Evolutionary conservation across 2,888 invertebrate genomes (phyloP).

Genomic region (Diarsia brunnea): DNA sequence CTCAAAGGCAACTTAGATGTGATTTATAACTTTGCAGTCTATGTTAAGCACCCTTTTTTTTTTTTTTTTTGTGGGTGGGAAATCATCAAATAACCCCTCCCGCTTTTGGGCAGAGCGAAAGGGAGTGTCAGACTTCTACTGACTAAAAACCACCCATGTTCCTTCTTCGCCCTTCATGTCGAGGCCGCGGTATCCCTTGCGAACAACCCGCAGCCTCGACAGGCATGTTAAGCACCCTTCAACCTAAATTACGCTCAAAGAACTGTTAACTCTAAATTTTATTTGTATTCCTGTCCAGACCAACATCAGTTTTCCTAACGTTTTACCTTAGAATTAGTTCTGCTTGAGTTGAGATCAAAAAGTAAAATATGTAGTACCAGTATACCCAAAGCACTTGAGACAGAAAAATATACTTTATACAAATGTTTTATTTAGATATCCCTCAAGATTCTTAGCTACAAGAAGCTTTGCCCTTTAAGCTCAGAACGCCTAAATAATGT

Average conservation of each 20-base stretch:
- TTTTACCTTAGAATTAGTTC: not conserved
- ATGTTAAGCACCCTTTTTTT: no score
- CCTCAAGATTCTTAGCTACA: not conserved
- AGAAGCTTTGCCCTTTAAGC: constrained; percentile 13
- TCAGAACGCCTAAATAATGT: constrained; percentile 31
- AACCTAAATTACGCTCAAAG: not conserved
- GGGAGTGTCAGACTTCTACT: no score
- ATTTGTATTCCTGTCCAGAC: not conserved
- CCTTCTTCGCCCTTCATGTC: no score
- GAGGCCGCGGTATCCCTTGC: no score
- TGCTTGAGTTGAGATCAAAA: not conserved
- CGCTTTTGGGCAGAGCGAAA: no score
- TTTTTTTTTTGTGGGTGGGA: no score
- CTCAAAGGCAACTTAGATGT: not conserved
- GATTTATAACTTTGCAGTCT: not conserved
- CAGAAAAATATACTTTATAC: constrained; percentile 2
- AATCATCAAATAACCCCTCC: no score
- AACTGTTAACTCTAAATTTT: not conserved
- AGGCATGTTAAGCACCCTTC: no score
- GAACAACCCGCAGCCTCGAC: no score
- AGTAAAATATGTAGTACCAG: not conserved
- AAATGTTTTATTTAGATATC: constrained; percentile 10
- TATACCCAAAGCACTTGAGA: constrained; percentile 1
- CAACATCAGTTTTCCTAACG: not conserved
- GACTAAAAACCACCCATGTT: no score